Evolutionary conservation across 2,797 vertebrate species (phyloP), one percentile per base, ranked within the genome.

Genomic region (Dallia pectoralis): DNA sequence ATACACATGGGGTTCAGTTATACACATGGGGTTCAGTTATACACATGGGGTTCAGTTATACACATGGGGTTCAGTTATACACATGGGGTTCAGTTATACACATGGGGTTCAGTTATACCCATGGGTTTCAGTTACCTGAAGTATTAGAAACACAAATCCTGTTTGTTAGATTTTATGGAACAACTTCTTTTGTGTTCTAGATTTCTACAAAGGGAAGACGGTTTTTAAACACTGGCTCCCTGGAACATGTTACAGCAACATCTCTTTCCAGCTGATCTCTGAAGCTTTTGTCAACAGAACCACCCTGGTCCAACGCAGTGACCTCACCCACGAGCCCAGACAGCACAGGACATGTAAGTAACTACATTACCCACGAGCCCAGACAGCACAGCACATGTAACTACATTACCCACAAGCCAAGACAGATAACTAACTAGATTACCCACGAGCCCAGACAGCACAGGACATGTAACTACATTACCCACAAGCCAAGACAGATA

Each of bases 151-250:
- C n/a, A n/a, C n/a, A n/a, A n/a, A n/a, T n/a, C n/a, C n/a, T n/a
- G n/a, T n/a, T n/a, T n/a, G n/a, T n/a, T n/a, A n/a, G n/a, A n/a
- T n/a, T n/a, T n/a, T n/a, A n/a, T n/a, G n/a, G n/a, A 18, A 51
- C 15, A 87, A 97, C 96, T 14, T 2, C 59, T 27, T 33, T 9
- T 30, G 25, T 19, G 72, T 19, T 73, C 1, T 86, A 99, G 96
- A 98, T 90, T 97, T 97, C 86, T 94, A 94, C 80, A 93, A 92
- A 72, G 97, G 96, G 69, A 97, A 96, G 87, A 97, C 96, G 0
- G 94, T 99, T 79, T 99, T 98, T 87, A 97, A 96, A 73, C 97
- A 98, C 89, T 98, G 97, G 97, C 82, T 99, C 16, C 95, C 97
- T 0, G 97, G 97, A 12, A 90, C 92, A 66, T 98, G 97, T 82